phyloP scores from a whole-genome alignment of 1,140 invertebrate species.

The Zaprionus inermis region DNA sequence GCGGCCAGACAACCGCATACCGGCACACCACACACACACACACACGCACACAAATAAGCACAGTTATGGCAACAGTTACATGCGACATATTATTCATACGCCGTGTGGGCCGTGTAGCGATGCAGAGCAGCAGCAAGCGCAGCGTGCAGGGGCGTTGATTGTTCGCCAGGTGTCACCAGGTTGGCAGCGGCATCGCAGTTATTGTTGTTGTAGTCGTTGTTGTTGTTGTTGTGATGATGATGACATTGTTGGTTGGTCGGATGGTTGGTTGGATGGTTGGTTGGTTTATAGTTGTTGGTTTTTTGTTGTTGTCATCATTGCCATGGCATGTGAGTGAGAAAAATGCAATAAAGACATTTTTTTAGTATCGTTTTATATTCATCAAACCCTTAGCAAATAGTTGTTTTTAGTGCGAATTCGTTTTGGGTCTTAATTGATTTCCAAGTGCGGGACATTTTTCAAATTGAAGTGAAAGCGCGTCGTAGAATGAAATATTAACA shows the following conservation, averaged over 20 bases:
- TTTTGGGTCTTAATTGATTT: conserved; percentile 13
- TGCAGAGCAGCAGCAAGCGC: conserved; percentile 18
- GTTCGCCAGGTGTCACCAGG: conserved; percentile 64
- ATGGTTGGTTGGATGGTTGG: conserved; percentile 39
- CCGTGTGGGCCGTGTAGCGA: conserved; percentile 50
- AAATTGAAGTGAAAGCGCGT: background rate
- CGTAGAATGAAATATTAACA: background rate
- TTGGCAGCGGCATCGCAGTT: conserved; percentile 32
- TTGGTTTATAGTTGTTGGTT: conserved; percentile 33
- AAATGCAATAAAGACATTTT: conserved; percentile 43
- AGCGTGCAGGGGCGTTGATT: conserved; percentile 35
- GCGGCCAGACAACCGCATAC: conserved; percentile 58
- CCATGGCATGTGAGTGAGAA: conserved; percentile 31
- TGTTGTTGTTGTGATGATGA: conserved; percentile 20
- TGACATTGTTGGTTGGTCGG: conserved; percentile 45
- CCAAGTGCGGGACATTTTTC: conserved; percentile 8
- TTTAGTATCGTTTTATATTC: conserved; percentile 26
- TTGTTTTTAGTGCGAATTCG: background rate
- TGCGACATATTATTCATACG: conserved; percentile 75
- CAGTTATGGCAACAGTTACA: conserved; percentile 53
- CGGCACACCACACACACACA: conserved; percentile 9
- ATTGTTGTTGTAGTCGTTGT: conserved; percentile 19
- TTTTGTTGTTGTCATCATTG: conserved; percentile 8
- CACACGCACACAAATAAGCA: conserved; percentile 20
- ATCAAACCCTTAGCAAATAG: conserved; percentile 25